phyloP scores from a whole-genome alignment of 2,797 vertebrate genomes.

The Gadopsis bispinosus region DNA sequence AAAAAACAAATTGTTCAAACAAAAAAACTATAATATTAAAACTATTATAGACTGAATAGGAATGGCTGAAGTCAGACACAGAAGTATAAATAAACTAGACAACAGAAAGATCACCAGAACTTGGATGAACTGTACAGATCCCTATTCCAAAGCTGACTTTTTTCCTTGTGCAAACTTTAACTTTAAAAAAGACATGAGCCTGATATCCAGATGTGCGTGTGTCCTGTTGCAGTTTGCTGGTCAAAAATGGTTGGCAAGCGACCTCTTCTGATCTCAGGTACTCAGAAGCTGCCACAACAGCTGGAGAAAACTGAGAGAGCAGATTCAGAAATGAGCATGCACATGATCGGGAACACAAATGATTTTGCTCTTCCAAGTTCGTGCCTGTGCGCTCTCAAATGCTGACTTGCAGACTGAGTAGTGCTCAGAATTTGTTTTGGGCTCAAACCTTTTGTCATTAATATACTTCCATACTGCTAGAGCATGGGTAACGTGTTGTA shows the following conservation, averaged over 20 bases:
- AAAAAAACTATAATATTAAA: too few relatives aligned
- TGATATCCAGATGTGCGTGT: neutral
- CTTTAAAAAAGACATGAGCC: neutral
- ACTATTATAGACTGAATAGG: neutral
- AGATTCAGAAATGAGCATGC: too few relatives aligned
- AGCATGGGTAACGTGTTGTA: neutral
- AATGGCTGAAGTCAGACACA: neutral
- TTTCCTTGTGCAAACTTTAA: neutral
- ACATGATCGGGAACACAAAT: neutral
- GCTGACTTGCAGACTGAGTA: neutral
- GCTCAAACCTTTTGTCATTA: neutral
- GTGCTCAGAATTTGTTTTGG: neutral
- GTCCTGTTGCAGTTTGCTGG: too few relatives aligned
- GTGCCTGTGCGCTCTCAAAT: neutral
- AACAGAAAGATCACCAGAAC: neutral
- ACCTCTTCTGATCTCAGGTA: neutral
- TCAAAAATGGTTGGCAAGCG: neutral
- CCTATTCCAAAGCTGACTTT: neutral
- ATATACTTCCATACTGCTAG: neutral
- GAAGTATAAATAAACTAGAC: neutral
- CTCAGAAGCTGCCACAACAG: neutral
- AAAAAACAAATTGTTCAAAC: neutral
- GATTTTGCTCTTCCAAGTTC: neutral
- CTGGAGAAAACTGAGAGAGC: neutral
- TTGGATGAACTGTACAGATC: neutral